Percentiles rank a stretch among this genome's conserved stretches.
Evolutionary conservation across 2,888 invertebrate species (phyloP).

Genomic region (Eupithecia vulgata): DNA sequence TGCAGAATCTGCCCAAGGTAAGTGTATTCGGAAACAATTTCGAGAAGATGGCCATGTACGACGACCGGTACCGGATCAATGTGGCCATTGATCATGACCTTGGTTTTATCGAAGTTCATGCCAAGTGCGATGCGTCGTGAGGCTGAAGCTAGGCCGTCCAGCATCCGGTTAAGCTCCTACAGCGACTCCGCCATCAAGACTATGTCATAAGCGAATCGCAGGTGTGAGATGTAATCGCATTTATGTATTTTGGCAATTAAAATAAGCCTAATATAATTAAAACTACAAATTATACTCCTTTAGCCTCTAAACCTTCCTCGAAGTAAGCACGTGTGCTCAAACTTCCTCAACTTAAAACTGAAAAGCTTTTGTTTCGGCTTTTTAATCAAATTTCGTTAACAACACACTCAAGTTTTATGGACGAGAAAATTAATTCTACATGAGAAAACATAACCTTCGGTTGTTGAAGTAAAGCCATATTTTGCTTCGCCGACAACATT

Average conservation of each 20-base stretch:
- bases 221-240: too few species aligned
- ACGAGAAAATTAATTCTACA: slow-evolving; percentile 64
- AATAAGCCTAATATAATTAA: background rate
- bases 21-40: too few species aligned
- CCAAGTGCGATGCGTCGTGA: too few species aligned
- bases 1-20: too few species aligned
- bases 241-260: background rate
- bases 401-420: slow-evolving; percentile 58
- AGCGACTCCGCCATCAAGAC: too few species aligned
- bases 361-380: slow-evolving; percentile 5
- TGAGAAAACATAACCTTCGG: slow-evolving; percentile 42
- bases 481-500: slow-evolving; percentile 55
- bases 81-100: too few species aligned
- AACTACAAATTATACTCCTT: background rate
- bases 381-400: slow-evolving; percentile 67
- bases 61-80: too few species aligned
- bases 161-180: too few species aligned
- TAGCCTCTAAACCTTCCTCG: background rate
- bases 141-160: too few species aligned
- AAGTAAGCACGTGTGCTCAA: background rate
- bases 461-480: slow-evolving; percentile 46
- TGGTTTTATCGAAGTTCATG: too few species aligned
- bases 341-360: background rate
- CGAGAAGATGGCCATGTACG: too few species aligned
- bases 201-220: too few species aligned